Evolutionary conservation across 2,888 invertebrate genomes (phyloP).

Genomic region (Sabellastarte sp.): DNA sequence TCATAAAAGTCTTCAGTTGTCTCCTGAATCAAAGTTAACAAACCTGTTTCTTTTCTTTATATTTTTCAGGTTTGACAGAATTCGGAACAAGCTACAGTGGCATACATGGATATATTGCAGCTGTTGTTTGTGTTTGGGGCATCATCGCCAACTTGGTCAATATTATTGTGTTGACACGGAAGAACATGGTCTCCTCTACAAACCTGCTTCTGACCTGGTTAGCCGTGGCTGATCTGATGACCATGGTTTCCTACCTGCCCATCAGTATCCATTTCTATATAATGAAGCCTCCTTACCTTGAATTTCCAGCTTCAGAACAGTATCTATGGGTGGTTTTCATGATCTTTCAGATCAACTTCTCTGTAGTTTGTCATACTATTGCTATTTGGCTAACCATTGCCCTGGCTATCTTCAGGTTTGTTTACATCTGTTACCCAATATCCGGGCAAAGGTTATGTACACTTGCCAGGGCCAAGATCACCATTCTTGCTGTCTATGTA

Average conservation of each 20-base stretch:
- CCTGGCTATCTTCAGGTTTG: conserved; percentile 87
- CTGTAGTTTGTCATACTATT: conserved; percentile 84
- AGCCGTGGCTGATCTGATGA: conserved; percentile 85
- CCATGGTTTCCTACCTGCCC: conserved; percentile 86
- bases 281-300: conserved; percentile 36
- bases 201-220: conserved; percentile 83
- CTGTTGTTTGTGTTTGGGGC: conserved; percentile 86
- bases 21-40: no score
- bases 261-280: conserved; percentile 73
- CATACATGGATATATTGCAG: conserved; percentile 81
- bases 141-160: conserved; percentile 87
- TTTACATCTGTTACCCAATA: conserved; percentile 73
- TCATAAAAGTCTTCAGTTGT: no score
- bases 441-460: conserved; percentile 80
- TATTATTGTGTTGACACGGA: conserved; percentile 83
- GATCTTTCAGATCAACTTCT: conserved; percentile 81
- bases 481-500: conserved; percentile 77
- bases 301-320: conserved; percentile 41
- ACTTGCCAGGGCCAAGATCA: conserved; percentile 76
- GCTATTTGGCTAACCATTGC: conserved; percentile 91
- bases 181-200: conserved; percentile 88
- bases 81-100: conserved; percentile 41
- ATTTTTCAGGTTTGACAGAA: conserved; percentile 23
- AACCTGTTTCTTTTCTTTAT: background rate
- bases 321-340: conserved; percentile 59